Evolutionary conservation across 2,888 invertebrate species (phyloP).

Genomic region (Conistra vaccinii): DNA sequence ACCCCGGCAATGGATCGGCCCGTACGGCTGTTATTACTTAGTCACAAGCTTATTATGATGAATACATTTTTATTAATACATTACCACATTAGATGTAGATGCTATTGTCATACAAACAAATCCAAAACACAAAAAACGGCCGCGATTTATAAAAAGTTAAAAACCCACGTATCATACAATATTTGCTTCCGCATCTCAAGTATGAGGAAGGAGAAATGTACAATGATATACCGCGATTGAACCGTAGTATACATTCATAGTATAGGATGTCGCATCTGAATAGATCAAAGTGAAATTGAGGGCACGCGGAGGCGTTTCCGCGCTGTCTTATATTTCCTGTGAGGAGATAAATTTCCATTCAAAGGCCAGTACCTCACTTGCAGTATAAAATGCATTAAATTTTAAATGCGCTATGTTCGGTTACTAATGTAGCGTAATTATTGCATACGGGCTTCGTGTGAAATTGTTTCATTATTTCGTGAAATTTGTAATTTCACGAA

Average conservation of each 20-base stretch:
- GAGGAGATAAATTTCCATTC: slow-evolving; percentile 71
- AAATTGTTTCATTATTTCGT: slow-evolving; percentile 19
- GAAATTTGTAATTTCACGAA: too few species aligned
- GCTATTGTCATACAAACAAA: background rate
- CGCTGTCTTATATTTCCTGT: slow-evolving; percentile 72
- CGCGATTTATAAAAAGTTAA: slow-evolving; percentile 32
- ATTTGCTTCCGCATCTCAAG: slow-evolving; percentile 51
- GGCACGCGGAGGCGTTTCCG: slow-evolving; percentile 74
- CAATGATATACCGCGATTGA: slow-evolving; percentile 62
- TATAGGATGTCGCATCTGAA: slow-evolving; percentile 70
- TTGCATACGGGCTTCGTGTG: slow-evolving; percentile 14
- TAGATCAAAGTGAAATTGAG: slow-evolving; percentile 81
- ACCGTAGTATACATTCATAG: slow-evolving; percentile 42
- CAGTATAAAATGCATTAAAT: slow-evolving; percentile 66
- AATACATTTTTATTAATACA: too few species aligned
- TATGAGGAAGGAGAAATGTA: slow-evolving; percentile 52
- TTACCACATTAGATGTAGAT: background rate
- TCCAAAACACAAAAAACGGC: background rate
- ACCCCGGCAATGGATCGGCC: too few species aligned
- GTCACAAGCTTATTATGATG: too few species aligned
- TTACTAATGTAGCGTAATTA: slow-evolving; percentile 55
- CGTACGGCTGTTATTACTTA: too few species aligned
- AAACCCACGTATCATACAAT: slow-evolving; percentile 36
- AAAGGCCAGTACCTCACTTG: slow-evolving; percentile 60
- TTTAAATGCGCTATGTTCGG: slow-evolving; percentile 64